phyloP scores from a whole-genome alignment of 1,140 invertebrate species.

The Trypoxylus dichotomus region DNA sequence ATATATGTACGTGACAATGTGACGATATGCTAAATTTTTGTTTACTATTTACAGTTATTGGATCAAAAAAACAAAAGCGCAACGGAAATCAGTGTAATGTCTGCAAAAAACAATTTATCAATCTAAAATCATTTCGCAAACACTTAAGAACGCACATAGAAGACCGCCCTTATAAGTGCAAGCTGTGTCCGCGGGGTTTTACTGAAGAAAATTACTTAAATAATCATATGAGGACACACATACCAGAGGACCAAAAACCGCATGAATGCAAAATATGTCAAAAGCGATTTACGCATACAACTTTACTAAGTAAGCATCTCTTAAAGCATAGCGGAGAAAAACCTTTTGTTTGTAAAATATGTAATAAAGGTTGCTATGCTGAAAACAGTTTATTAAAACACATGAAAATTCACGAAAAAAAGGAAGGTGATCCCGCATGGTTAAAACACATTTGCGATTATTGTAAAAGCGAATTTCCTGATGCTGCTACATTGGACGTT shows the following conservation, averaged over 20 bases:
- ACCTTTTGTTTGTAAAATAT: slow-evolving; percentile 67
- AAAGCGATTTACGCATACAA: slow-evolving; percentile 63
- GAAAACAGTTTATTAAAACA: slow-evolving; percentile 58
- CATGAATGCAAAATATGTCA: slow-evolving; percentile 64
- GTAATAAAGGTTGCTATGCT: slow-evolving; percentile 54
- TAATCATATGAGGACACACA: slow-evolving; percentile 65
- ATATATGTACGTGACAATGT: too few relatives aligned
- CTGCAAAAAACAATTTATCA: slow-evolving; percentile 96
- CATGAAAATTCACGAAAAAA: slow-evolving; percentile 54
- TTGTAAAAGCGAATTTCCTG: slow-evolving; percentile 53
- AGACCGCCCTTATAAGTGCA: slow-evolving; percentile 96
- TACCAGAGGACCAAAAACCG: slow-evolving; percentile 63
- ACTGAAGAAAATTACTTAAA: slow-evolving; percentile 59
- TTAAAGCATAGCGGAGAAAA: slow-evolving; percentile 65
- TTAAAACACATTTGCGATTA: slow-evolving; percentile 54
- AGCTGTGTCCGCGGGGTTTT: slow-evolving; percentile 74
- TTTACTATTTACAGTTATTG: slow-evolving; percentile 19
- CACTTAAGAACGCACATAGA: slow-evolving; percentile 98
- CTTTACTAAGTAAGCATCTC: slow-evolving; percentile 65
- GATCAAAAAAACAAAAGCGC: slow-evolving; percentile 44
- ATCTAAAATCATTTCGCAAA: slow-evolving; percentile 96
- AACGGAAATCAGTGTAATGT: slow-evolving; percentile 75
- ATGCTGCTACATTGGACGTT: slow-evolving; percentile 54
- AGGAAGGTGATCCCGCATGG: slow-evolving; percentile 50
- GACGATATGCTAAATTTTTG: background rate